Conservation (phyloP, 2,888 invertebrate genomes). For the Agrochola lota region DNA sequence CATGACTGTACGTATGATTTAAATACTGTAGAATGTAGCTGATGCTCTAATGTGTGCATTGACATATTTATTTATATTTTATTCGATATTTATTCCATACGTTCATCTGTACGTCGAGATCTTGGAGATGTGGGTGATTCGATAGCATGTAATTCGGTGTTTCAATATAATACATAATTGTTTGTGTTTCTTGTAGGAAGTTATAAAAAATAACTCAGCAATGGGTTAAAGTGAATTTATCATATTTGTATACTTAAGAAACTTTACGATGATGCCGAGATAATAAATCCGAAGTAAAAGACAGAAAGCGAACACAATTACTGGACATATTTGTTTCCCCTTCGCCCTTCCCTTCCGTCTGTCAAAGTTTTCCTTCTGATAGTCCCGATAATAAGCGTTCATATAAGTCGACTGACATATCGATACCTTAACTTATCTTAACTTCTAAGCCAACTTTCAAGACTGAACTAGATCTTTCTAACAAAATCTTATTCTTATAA, state of each 20-base stretch:
- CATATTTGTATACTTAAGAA: constrained; percentile 50
- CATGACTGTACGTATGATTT: constrained; percentile 38
- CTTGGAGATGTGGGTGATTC: constrained; percentile 62
- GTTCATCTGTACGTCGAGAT: constrained; percentile 16
- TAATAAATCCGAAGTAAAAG: constrained; percentile 56
- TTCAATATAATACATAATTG: constrained; percentile 24
- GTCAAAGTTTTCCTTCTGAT: constrained; percentile 52
- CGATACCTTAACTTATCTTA: constrained; percentile 77
- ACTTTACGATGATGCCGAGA: constrained; percentile 61
- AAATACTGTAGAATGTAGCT: constrained; percentile 44
- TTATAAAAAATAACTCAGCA: constrained; percentile 45
- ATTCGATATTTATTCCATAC: constrained; percentile 29
- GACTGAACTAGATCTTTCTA: constrained; percentile 82
- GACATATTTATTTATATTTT: constrained; percentile 56
- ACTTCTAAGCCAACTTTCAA: constrained; percentile 81
- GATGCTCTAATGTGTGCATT: constrained; percentile 42
- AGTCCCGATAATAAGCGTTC: constrained; percentile 63
- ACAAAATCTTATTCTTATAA: constrained; percentile 68
- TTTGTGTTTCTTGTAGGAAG: constrained; percentile 51
- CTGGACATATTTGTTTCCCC: constrained; percentile 66
- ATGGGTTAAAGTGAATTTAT: constrained; percentile 73
- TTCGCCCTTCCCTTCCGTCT: constrained; percentile 60
- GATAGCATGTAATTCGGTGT: constrained; percentile 66
- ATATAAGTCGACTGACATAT: constrained; percentile 83
- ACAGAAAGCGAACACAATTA: constrained; percentile 62